phyloP scores from a whole-genome alignment of 2,113 vertebrate species.

The Dicerorhinus sumatrensis region DNA sequence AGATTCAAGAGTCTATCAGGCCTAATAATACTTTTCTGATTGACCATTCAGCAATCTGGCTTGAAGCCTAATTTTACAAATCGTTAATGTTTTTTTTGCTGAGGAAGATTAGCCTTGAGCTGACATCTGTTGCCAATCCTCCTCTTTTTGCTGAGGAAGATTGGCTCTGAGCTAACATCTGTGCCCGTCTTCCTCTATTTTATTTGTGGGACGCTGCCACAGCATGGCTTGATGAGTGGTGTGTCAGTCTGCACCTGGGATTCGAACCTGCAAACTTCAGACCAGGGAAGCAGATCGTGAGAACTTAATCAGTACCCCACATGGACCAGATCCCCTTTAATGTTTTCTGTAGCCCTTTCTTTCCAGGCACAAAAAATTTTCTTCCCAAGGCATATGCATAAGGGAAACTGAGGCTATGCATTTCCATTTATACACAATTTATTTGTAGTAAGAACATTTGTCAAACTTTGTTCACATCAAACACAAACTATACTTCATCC shows the following conservation, averaged over 20 bases:
- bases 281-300: too few species aligned
- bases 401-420: neutral
- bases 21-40: neutral
- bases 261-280: too few species aligned
- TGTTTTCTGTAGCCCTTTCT: neutral
- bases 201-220: too few species aligned
- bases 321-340: neutral
- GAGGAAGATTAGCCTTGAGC: too few species aligned
- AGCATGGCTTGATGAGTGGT: too few species aligned
- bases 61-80: conserved; percentile 24
- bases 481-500: neutral
- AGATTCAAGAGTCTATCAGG: neutral
- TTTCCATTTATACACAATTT: neutral
- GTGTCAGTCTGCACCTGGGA: too few species aligned
- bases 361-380: neutral
- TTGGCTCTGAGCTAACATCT: too few species aligned
- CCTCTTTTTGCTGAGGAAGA: too few species aligned
- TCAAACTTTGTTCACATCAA: neutral
- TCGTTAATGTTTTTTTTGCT: neutral
- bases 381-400: neutral
- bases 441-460: neutral
- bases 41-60: neutral
- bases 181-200: too few species aligned
- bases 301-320: too few species aligned
- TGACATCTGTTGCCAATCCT: too few species aligned